Base-by-base conservation (phyloP, 2,113 vertebrate genomes). In the Pluvialis apricaria region DNA sequence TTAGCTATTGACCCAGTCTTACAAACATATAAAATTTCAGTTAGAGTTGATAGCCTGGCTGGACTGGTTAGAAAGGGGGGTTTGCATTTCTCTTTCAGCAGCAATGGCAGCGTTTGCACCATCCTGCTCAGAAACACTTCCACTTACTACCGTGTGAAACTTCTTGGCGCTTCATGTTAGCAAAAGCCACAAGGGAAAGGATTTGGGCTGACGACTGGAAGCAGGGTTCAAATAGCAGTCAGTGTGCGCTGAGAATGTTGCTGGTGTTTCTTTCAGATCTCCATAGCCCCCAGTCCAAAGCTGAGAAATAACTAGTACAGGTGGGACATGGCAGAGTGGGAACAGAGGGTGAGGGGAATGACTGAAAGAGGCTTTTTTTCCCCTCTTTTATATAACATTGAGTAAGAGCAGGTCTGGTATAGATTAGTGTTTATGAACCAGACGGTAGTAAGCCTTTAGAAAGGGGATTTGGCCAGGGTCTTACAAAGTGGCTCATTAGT, bases 341-440 rank as follows among this genome's bases (percentile, higher is more conserved):
- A 89, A n/a, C 36, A 29, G 12, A 36, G 36, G 3, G 15, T 36
- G 16, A 88, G 15, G 15, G 29, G 10, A 86, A 14, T 14, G 19
- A 34, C 38, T 55, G 58, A 58, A 62, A 70, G 32, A 62, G 7
- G 6, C 2, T 0, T 10, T 14, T 58, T 18, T 0, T 4, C 3
- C 6, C 20, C 6, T 10, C 16, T 82, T 21, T 81, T 90, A 75
- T 66, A 34, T 52, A 78, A 57, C 29, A 60, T 6, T 49, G 26
- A 57, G 26, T 51, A 84, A 64, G 38, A 70, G 31, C 20, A 87
- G 29, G 40, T 57, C 91, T 97, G 86, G 49, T 77, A 51, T 10
- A 68, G 49, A 95, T 96, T 87, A 94, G n/a, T 14, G 54, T 94
- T 97, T 95, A 92, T 36, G 70, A 95, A 84, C 40, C 77, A 95